Evolutionary conservation across 2,797 vertebrate genomes (phyloP).

Genomic region (Lemur catta): DNA sequence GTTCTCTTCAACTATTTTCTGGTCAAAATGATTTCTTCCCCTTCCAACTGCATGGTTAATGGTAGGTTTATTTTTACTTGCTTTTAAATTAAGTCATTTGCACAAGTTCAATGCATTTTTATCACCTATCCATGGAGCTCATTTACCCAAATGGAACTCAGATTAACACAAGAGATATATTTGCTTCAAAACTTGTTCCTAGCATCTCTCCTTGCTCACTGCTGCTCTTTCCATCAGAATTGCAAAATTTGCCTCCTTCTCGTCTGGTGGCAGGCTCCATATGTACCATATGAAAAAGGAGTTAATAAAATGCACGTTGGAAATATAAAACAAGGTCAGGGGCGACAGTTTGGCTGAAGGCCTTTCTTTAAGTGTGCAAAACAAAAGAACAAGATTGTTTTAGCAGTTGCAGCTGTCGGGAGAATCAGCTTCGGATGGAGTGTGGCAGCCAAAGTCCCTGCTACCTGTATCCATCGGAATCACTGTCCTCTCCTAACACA

Average conservation of each 20-base stretch:
- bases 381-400: constrained; percentile 77
- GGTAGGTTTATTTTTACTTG: not conserved
- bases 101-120: not conserved
- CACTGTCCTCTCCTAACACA: not conserved
- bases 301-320: constrained; percentile 80
- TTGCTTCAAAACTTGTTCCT: constrained; percentile 33
- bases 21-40: not conserved
- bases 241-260: constrained; percentile 61
- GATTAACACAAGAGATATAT: not conserved
- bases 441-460: not conserved
- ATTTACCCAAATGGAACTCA: constrained; percentile 49
- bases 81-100: constrained; percentile 7
- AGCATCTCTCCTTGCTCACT: constrained; percentile 14
- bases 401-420: constrained; percentile 72
- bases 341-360: constrained; percentile 78
- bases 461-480: constrained; percentile 32
- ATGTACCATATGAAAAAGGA: constrained; percentile 79
- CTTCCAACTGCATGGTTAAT: not conserved
- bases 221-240: constrained; percentile 72
- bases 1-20: not conserved
- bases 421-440: not conserved
- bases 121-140: not conserved
- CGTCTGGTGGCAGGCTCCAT: constrained; percentile 74
- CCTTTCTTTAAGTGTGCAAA: constrained; percentile 78
- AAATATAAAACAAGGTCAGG: constrained; percentile 82